Base-by-base conservation (phyloP, 1,140 invertebrate species). In the Heliconius nattereri region DNA sequence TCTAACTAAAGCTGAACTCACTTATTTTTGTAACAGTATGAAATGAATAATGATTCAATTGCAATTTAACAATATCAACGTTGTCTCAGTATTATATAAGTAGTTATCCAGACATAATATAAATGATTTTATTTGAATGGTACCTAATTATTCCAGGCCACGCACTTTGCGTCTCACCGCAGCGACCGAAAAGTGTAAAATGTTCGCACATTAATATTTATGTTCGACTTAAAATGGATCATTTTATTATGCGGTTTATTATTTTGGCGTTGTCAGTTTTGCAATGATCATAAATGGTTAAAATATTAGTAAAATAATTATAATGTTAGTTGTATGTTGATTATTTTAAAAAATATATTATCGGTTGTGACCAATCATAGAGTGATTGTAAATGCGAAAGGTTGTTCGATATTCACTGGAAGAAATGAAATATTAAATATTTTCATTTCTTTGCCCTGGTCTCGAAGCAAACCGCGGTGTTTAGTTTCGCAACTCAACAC, bases 211-310 rank as follows among this genome's bases (percentile, higher is more conserved):
- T 78, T 78, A 76, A 81, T 81, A 78, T 81, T 77, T 77, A 73
- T 81, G 75, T 77, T 54, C 26, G 20, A 76, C 79, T 80, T 77
- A 77, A 80, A 80, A 77, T 80, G 54, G 57, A 78, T 74, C 26
- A 78, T 81, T 81, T 81, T 81, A 81, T 76, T 74, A 54, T 81
- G 76, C 76, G 76, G 75, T 75, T 78, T 76, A 81, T 81, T 81
- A 78, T 81, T 81, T 78, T n/a, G 20, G 57, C 60, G 79, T 75
- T 81, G 75, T 74, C 79, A 71, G 79, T 73, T 57, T 74, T 66
- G 75, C 57, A 54, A 72, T 78, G 40, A 35, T 8, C n/a, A 60
- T 66, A 40, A 45, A 60, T 45, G n/a, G 13, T 45, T 26, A 40
- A 35, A 20, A 52, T 52, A 20, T 52, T 52, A 52, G 19, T 23